Base-by-base conservation (phyloP, 1,140 invertebrate species). In the Hypothenemus hampei region DNA sequence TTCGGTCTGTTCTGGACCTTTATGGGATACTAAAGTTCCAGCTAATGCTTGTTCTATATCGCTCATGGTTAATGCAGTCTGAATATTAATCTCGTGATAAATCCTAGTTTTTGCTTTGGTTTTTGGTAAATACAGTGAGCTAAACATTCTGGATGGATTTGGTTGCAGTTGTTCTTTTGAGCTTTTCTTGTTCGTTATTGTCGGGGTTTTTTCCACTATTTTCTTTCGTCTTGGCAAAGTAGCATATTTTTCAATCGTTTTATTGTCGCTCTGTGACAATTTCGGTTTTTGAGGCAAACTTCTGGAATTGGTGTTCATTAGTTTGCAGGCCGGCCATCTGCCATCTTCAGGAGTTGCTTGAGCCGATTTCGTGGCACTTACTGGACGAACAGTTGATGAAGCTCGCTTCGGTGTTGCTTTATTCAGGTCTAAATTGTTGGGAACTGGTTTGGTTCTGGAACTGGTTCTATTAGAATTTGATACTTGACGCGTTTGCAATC, bases 21-120 rank as follows among this genome's bases (percentile, higher is more conserved):
- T 58, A 5, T 66, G 64, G 10, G 53, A 58, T 33, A 78, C 77
- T 3, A 74, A 68, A 8, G 81, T 64, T 0, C 85, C 86, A 0
- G 78, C 77, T 23, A 89, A 70, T 15, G 82, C 82, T 8, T 82
- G 80, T 35, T 86, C 82, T 10, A 90, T 74, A 64, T 90, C 88
- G 1, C 71, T 66, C 31, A 81, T 79, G 0, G 84, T 80, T 18
- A 90, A 67, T 5, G 83, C 84, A 0, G 88, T 91, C 65, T 91
- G 88, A 3, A 80, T 77, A 11, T 77, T 75, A 0, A 77, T 84
- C 70, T 91, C 88, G 53, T 89, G 86, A 66, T 88, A 90, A 50
- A 91, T 90, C 60, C 80, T 77, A 0, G 84, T 87, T 62, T 76
- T 78, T 19, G 71, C 52, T 62, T 70, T 72, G 61, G 76, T 78